Base-by-base conservation (phyloP, 2,113 vertebrate species). In the Onychostoma macrolepis region DNA sequence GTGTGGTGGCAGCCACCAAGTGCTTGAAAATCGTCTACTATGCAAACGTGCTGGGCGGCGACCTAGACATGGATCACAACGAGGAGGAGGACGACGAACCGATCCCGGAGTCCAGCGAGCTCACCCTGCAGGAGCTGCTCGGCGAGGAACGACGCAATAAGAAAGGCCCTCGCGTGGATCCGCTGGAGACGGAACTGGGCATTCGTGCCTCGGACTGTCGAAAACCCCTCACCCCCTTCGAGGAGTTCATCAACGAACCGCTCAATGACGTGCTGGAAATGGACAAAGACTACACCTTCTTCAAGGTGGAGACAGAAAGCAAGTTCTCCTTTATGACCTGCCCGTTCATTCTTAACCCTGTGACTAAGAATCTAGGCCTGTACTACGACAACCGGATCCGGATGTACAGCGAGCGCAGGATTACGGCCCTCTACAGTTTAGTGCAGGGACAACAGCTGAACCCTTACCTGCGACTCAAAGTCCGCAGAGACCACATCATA, bases 281-380 rank as follows among this genome's bases (percentile, higher is more conserved):
- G 98, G 98, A 99, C 95, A 99, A 99, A 92, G 98, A 99, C 89
- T 99, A 99, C 90, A 99, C 98, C 82, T 99, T 99, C 93, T 99
- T 99, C 93, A 99, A 99, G 91, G 98, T 99, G 91, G 97, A 99
- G 86, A 97, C 97, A 0, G 98, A 99, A 92, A 98, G 97, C 80
- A 99, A 99, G 93, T 99, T 99, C 93, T 99, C 98, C 82, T 99
- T 99, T 94, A 99, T 99, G 96, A 99, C 95, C 72, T 99, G 98
- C 90, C 98, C 98, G 77, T 99, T 99, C 92, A 97, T 99, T 91
- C 93, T 99, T 91, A 99, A 96, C 80, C 96, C 97, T 81, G 96
- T 99, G 93, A 99, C 98, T 86, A 99, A 99, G 95, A 99, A 96
- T 93, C 94, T 99, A 91, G 98, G 98, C 67, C 94, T 99, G 88